These are phyloP conservation scores for Thrips palmi DNA, from an alignment of 1,140 invertebrate genomes.

Conservation along the genomic window DNA sequence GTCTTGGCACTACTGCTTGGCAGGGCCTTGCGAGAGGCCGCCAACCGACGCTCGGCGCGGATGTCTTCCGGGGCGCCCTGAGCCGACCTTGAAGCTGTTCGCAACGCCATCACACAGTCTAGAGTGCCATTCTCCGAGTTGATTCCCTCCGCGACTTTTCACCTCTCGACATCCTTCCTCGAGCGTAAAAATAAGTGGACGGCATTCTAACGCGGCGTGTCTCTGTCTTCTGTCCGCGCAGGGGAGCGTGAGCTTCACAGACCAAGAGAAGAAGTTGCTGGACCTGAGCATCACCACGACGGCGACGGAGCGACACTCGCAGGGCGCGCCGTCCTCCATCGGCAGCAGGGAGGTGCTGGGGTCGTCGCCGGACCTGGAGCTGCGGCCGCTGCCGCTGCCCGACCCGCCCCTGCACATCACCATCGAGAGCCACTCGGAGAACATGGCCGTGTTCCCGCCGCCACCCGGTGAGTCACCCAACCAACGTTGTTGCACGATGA, in stretches of 20 bases:
- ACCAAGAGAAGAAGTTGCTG: slow-evolving; percentile 66
- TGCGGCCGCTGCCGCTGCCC: slow-evolving; percentile 22
- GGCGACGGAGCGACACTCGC: slow-evolving; percentile 41
- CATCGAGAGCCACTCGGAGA: slow-evolving; percentile 44
- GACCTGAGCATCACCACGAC: slow-evolving; percentile 59
- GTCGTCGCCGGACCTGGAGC: slow-evolving; percentile 29
- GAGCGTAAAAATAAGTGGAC: slow-evolving; percentile 10
- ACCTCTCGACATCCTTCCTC: too few relatives aligned
- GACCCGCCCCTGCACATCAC: slow-evolving; percentile 54
- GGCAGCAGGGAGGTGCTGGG: slow-evolving; percentile 22
- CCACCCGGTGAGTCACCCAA: too few relatives aligned
- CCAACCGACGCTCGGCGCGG: too few relatives aligned
- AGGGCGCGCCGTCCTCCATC: slow-evolving; percentile 16
- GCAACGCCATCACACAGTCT: too few relatives aligned
- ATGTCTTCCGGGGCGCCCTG: too few relatives aligned
- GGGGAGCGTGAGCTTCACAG: slow-evolving; percentile 57
- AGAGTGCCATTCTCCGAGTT: too few relatives aligned
- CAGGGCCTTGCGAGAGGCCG: too few relatives aligned
- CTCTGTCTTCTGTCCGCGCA: too few relatives aligned
- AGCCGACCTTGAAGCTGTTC: too few relatives aligned
- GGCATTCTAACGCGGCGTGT: slow-evolving; percentile 12
- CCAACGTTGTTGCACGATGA: too few relatives aligned
- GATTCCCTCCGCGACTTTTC: too few relatives aligned
- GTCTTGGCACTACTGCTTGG: too few relatives aligned
- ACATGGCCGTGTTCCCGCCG: slow-evolving; percentile 33